phyloP scores from a whole-genome alignment of 1,140 invertebrate genomes.

The Agrypnia vestita region DNA sequence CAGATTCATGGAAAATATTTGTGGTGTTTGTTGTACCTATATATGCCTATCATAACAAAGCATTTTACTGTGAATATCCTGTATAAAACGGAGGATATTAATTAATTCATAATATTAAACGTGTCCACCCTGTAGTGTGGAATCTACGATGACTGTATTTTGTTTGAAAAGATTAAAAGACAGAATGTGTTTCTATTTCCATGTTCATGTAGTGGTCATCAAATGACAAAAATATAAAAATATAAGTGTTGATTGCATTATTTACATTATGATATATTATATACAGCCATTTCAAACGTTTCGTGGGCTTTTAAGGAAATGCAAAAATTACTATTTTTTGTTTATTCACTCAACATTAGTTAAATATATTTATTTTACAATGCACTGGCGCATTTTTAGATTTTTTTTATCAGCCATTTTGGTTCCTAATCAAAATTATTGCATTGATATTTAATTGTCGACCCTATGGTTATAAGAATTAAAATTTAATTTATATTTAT shows the following conservation, averaged over 20 bases:
- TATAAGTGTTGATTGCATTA: slow-evolving; percentile 35
- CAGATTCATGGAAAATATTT: slow-evolving; percentile 24
- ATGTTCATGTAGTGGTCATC: slow-evolving; percentile 34
- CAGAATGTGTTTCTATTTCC: slow-evolving; percentile 41
- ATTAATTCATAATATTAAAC: slow-evolving; percentile 23
- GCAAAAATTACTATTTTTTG: not conserved
- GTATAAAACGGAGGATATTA: slow-evolving; percentile 14
- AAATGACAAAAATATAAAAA: slow-evolving; percentile 26
- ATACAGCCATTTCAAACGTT: not conserved
- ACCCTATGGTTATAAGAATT: no score
- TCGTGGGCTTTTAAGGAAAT: slow-evolving; percentile 28
- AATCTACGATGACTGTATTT: slow-evolving; percentile 42
- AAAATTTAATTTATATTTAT: no score
- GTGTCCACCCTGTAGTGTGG: slow-evolving; percentile 33
- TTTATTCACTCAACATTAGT: not conserved
- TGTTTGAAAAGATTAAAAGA: slow-evolving; percentile 37
- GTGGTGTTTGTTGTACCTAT: slow-evolving; percentile 31
- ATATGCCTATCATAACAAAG: slow-evolving; percentile 38
- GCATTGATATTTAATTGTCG: no score
- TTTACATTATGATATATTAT: slow-evolving; percentile 21
- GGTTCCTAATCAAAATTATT: not conserved
- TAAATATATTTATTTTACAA: not conserved
- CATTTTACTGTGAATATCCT: slow-evolving; percentile 36
- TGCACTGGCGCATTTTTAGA: not conserved
- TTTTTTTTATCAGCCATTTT: not conserved